Conservation (phyloP, 2,113 vertebrate genomes). For the Lepidiolamprologus cunningtoni region DNA sequence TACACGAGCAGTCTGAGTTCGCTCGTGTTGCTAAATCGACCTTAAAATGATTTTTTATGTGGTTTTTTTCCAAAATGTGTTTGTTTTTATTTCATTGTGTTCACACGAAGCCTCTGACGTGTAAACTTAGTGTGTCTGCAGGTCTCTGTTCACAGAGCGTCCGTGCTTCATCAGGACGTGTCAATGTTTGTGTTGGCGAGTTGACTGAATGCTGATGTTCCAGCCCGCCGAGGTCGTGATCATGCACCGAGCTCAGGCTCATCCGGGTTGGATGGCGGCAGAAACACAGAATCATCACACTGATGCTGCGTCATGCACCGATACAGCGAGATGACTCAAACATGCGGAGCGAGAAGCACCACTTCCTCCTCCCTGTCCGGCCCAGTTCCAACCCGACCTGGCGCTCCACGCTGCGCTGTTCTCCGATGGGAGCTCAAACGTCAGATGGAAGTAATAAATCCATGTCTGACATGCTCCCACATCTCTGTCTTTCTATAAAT, state of each 20-base stretch:
- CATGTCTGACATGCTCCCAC: background rate
- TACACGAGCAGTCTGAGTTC: fast-evolving
- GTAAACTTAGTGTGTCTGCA: background rate
- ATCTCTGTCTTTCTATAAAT: background rate
- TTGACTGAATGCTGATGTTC: conserved; percentile 29
- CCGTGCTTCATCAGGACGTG: background rate
- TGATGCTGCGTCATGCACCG: conserved; percentile 23
- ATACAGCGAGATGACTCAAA: background rate
- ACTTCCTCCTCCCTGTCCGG: background rate
- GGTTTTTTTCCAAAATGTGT: background rate
- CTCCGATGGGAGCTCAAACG: background rate
- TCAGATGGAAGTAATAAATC: background rate
- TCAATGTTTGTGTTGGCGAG: background rate
- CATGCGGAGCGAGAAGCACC: background rate
- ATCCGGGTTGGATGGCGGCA: background rate
- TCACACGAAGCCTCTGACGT: background rate
- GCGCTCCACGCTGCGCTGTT: background rate
- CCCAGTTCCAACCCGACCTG: background rate
- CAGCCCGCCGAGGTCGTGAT: background rate
- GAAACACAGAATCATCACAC: background rate
- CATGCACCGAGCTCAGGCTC: background rate
- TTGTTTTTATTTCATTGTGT: background rate
- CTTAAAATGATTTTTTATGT: fast-evolving
- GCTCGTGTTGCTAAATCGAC: background rate
- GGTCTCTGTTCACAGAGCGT: background rate